These are phyloP conservation scores for Belgica antarctica DNA, from an alignment of 2,888 invertebrate species.

Conservation along the genomic window DNA sequence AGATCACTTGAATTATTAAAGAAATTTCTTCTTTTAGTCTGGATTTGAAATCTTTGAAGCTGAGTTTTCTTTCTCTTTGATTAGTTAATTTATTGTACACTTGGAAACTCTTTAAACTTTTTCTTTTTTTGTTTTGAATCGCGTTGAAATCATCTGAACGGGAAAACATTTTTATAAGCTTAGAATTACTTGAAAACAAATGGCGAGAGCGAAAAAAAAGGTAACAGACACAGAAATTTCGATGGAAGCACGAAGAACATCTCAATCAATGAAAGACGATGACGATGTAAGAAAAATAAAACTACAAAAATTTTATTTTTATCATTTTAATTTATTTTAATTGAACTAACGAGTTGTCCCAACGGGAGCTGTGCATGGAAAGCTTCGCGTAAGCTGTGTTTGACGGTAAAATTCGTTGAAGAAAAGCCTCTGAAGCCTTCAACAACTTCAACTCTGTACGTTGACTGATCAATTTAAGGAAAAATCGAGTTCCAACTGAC, in stretches of 20 bases:
- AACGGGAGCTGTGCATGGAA: too few species aligned
- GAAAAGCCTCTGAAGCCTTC: too few species aligned
- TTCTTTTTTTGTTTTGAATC: background rate
- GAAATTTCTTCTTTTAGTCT: constrained; percentile 14
- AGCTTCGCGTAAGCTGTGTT: too few species aligned
- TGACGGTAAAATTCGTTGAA: too few species aligned
- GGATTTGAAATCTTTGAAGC: background rate
- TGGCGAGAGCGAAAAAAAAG: background rate
- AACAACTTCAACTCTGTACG: too few species aligned
- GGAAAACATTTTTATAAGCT: constrained; percentile 34
- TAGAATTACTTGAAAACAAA: constrained; percentile 32
- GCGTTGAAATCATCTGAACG: constrained; percentile 27
- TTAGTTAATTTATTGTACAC: constrained; percentile 37
- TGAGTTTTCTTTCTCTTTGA: constrained; percentile 23
- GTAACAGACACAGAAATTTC: background rate
- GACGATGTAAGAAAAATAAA: constrained; percentile 28
- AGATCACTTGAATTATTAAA: constrained; percentile 15
- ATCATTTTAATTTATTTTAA: constrained; percentile 13
- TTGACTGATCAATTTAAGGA: too few species aligned
- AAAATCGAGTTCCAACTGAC: too few species aligned
- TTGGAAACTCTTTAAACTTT: background rate
- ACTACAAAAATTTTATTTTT: constrained; percentile 25
- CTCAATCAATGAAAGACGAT: constrained; percentile 20
- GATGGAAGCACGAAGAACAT: background rate
- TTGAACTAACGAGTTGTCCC: background rate